These are phyloP conservation scores for Liolophura sinensis DNA, from an alignment of 1,140 invertebrate genomes.

Conservation along the genomic window DNA sequence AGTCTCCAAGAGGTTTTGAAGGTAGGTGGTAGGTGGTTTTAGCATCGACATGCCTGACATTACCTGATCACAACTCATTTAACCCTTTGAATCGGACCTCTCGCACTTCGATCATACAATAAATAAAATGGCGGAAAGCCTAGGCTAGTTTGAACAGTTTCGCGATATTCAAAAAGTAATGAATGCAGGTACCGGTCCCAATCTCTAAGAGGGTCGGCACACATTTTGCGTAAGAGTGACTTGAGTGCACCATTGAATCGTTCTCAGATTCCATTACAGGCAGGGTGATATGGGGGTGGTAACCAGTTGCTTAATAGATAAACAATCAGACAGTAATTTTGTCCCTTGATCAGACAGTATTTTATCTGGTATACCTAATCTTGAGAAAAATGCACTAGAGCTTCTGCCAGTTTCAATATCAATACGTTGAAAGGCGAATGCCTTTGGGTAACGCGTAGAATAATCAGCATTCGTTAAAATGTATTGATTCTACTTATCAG, in stretches of 20 bases:
- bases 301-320: slow-evolving; percentile 21
- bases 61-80: too few relatives aligned
- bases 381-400: slow-evolving; percentile 40
- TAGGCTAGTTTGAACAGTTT: slow-evolving; percentile 19
- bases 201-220: slow-evolving; percentile 20
- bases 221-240: slow-evolving; percentile 19
- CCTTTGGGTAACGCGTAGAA: too few relatives aligned
- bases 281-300: slow-evolving; percentile 26
- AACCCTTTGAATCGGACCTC: too few relatives aligned
- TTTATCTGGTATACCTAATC: slow-evolving; percentile 53
- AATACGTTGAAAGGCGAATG: too few relatives aligned
- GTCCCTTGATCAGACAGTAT: slow-evolving; percentile 21
- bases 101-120: too few relatives aligned
- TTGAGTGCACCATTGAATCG: slow-evolving; percentile 22
- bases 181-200: slow-evolving; percentile 27
- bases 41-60: too few relatives aligned
- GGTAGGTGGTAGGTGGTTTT: too few relatives aligned
- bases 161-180: slow-evolving; percentile 26
- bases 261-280: slow-evolving; percentile 22
- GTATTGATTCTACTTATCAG: too few relatives aligned
- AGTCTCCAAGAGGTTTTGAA: too few relatives aligned
- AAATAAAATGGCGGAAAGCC: too few relatives aligned
- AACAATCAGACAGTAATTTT: slow-evolving; percentile 24
- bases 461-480: too few relatives aligned
- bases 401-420: too few relatives aligned